phyloP scores from a whole-genome alignment of 2,888 invertebrate genomes.

The Melanargia galathea region DNA sequence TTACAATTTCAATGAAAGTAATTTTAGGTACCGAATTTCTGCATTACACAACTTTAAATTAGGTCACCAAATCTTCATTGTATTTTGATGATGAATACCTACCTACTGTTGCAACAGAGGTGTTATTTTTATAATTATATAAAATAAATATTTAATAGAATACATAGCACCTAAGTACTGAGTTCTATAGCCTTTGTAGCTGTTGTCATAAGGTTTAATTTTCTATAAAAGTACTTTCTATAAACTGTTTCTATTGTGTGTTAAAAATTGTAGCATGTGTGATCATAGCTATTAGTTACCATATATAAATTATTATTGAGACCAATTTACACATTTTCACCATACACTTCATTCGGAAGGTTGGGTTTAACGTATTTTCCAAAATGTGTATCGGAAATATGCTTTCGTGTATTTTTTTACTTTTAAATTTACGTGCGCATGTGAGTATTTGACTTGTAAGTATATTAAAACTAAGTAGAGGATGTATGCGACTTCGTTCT shows the following conservation, averaged over 20 bases:
- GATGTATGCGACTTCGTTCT: too few relatives aligned
- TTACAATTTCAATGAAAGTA: neutral
- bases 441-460: conserved; percentile 20
- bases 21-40: conserved; percentile 2
- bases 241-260: conserved; percentile 20
- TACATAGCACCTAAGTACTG: neutral
- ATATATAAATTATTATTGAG: conserved; percentile 47
- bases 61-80: neutral
- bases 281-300: conserved; percentile 39
- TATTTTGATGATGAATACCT: conserved; percentile 1
- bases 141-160: too few relatives aligned
- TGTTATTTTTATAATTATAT: neutral
- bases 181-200: neutral
- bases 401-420: conserved; percentile 3
- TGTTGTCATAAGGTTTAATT: conserved; percentile 2
- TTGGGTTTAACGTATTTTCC: conserved; percentile 17
- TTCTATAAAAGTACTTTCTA: neutral
- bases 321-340: conserved; percentile 58
- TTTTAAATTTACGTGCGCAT: conserved; percentile 20
- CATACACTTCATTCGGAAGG: conserved; percentile 32
- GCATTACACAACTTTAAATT: neutral
- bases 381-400: conserved; percentile 41
- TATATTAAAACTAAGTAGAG: too few relatives aligned
- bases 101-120: neutral
- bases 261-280: conserved; percentile 18